Evolutionary conservation across 2,888 invertebrate species (phyloP).

Genomic region (Beris morrisii): DNA sequence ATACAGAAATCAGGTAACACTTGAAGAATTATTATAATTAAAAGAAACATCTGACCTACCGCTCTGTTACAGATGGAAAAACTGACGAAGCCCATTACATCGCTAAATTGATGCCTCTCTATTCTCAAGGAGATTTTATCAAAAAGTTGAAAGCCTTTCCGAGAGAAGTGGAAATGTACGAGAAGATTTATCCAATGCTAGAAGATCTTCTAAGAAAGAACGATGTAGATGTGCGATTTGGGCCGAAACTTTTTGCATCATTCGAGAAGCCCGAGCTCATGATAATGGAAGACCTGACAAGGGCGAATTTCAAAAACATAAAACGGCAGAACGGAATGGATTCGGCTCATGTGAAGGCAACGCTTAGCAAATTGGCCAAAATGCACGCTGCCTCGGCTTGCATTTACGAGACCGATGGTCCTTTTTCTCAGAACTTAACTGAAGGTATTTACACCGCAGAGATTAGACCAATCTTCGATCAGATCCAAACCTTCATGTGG

Average conservation of each 20-base stretch:
- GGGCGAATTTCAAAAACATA: slow-evolving; percentile 47
- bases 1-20: slow-evolving; percentile 43
- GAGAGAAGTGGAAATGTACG: slow-evolving; percentile 51
- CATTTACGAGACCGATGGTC: slow-evolving; percentile 23
- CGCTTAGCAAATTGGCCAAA: slow-evolving; percentile 47
- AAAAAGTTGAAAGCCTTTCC: slow-evolving; percentile 44
- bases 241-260: slow-evolving; percentile 47
- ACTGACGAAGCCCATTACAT: slow-evolving; percentile 43
- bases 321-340: slow-evolving; percentile 46
- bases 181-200: slow-evolving; percentile 47
- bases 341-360: slow-evolving; percentile 44
- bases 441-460: slow-evolving; percentile 39
- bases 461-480: slow-evolving; percentile 38
- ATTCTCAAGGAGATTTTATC: slow-evolving; percentile 39
- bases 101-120: slow-evolving; percentile 46
- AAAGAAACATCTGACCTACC: too few relatives aligned
- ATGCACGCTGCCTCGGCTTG: slow-evolving; percentile 51
- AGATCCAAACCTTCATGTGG: slow-evolving; percentile 39
- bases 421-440: slow-evolving; percentile 46
- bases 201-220: slow-evolving; percentile 47
- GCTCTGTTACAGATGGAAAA: slow-evolving; percentile 17
- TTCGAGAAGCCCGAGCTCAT: slow-evolving; percentile 46
- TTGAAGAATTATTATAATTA: neutral
- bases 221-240: slow-evolving; percentile 46
- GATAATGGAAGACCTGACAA: slow-evolving; percentile 49